These are phyloP conservation scores for Alcedo atthis DNA, from an alignment of 2,797 vertebrate genomes.

Conservation along the genomic window DNA sequence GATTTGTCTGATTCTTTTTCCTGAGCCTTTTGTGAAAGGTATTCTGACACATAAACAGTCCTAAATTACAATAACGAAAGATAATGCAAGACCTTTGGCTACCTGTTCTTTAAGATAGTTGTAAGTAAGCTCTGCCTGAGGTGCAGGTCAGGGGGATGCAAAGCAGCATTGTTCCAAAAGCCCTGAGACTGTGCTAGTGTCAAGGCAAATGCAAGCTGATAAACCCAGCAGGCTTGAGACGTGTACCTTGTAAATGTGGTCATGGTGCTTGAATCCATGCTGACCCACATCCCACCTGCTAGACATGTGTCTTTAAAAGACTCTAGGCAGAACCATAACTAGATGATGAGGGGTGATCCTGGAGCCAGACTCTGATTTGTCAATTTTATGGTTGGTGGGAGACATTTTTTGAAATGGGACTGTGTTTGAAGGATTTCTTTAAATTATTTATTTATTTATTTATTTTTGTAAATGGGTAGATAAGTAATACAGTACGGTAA, in stretches of 20 bases:
- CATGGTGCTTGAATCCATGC: neutral
- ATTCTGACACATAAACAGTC: neutral
- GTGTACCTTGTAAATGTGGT: accelerated
- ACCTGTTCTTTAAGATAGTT: neutral
- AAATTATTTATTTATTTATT: too few species aligned
- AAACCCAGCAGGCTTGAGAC: neutral
- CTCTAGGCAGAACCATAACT: neutral
- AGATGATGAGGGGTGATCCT: neutral
- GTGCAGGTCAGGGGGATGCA: neutral
- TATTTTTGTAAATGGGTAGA: neutral
- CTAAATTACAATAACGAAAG: neutral
- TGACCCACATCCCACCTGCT: neutral
- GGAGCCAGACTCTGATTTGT: neutral
- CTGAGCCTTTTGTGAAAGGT: neutral
- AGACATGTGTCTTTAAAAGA: neutral
- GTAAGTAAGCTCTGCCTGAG: neutral
- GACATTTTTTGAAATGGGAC: neutral
- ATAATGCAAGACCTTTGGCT: neutral
- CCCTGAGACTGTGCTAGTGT: neutral
- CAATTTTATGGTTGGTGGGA: neutral
- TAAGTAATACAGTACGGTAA: neutral
- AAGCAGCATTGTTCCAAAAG: neutral
- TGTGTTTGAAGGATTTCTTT: neutral
- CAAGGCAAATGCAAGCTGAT: accelerated
- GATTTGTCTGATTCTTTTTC: neutral